Base-by-base conservation (phyloP, 2,888 invertebrate genomes). In the Empis stercorea region DNA sequence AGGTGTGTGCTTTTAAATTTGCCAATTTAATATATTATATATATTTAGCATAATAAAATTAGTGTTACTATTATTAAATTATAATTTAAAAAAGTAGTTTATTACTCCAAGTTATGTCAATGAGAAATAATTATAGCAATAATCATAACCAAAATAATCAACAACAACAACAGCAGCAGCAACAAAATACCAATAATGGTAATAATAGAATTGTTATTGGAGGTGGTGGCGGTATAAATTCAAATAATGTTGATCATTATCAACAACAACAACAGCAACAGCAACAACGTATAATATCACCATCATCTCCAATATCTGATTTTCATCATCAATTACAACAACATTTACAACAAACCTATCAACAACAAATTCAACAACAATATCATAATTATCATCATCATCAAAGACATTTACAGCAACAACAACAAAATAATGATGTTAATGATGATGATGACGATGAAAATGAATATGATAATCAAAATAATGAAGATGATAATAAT, bases 91-190 rank as follows among this genome's bases (percentile, higher is more conserved):
- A 32, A n/a, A 34, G 5, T 34, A 34, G n/a, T n/a, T 6, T 13
- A 34, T 5, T 13, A 3, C 20, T 3, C 20, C 20, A 39, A 40
- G 56, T 55, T 40, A 66, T 68, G 70, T 65, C 67, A 54, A 60
- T 68, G 62, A 63, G 65, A 45, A 66, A 62, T 55, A 66, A 64
- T 59, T 64, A 64, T 58, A 58, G 61, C 53, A 63, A 56, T 48
- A 40, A 34, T 41, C 44, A 27, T 17, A 34, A 32, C 40, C 23
- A 30, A 11, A 45, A 44, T 39, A 39, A 32, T 27, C 23, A 48
- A 58, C 48, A 54, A 38, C 47, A 56, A 46, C 46, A 56, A 49
- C 47, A 53, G 43, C 43, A 50, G 20, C 5, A 6, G 9, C 23
- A 27, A 27, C 23, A 27, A 27, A 40, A 40, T 39, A 36, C 10